These are phyloP conservation scores for Gryon sp. DNA, from an alignment of 1,140 invertebrate genomes.

Conservation along the genomic window DNA sequence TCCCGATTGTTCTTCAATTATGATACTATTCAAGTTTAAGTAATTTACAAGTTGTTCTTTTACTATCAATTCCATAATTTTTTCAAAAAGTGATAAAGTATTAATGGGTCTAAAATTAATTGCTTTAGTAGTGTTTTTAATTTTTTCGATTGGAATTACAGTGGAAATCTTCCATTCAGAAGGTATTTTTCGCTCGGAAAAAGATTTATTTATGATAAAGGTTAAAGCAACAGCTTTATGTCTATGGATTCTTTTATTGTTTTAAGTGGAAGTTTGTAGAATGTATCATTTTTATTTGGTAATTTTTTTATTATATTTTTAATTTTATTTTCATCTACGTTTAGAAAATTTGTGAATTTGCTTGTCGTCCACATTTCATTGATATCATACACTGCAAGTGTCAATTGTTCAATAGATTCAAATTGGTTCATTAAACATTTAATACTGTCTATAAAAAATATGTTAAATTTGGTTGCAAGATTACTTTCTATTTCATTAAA, in stretches of 20 bases:
- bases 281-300: slow-evolving; percentile 2
- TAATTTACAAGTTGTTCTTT: slow-evolving; percentile 43
- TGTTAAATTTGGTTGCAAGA: neutral
- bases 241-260: too few relatives aligned
- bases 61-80: slow-evolving; percentile 53
- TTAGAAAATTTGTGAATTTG: neutral
- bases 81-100: slow-evolving; percentile 51
- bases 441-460: neutral
- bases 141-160: too few relatives aligned
- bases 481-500: too few relatives aligned
- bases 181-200: too few relatives aligned
- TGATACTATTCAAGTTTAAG: slow-evolving; percentile 22
- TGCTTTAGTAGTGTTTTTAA: slow-evolving; percentile 46
- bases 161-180: too few relatives aligned
- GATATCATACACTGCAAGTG: too few relatives aligned
- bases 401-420: too few relatives aligned
- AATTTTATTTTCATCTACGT: neutral
- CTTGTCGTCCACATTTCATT: neutral
- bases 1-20: too few relatives aligned
- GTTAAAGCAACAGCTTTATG: too few relatives aligned
- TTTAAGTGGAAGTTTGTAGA: neutral
- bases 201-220: too few relatives aligned
- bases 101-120: too few relatives aligned
- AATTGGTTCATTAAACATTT: neutral
- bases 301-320: neutral